Conservation (phyloP, 2,113 vertebrate species). For the Australoheros scitulus region DNA sequence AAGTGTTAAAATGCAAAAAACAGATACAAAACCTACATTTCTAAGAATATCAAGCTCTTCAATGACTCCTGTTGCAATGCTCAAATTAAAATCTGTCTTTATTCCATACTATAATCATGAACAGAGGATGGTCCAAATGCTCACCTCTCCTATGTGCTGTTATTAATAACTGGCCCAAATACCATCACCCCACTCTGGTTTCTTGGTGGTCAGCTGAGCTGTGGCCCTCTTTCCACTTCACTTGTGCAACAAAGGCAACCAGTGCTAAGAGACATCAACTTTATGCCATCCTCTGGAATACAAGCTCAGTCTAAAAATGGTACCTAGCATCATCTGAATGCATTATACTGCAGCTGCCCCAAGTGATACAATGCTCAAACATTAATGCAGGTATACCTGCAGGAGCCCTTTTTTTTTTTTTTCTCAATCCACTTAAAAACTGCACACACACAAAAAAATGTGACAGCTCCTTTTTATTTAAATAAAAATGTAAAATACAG, state of each 20-base stretch:
- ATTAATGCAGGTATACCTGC: not conserved
- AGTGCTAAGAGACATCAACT: not conserved
- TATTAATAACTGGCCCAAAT: slow-evolving; percentile 80
- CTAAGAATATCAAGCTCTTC: not conserved
- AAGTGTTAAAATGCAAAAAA: not conserved
- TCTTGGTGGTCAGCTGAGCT: slow-evolving; percentile 42
- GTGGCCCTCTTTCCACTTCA: slow-evolving; percentile 5
- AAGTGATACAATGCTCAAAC: not conserved
- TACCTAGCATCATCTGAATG: not conserved
- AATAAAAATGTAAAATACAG: slow-evolving; percentile 50
- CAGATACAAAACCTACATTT: not conserved
- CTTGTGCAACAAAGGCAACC: not conserved
- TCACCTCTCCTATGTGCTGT: slow-evolving; percentile 40
- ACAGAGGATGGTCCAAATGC: slow-evolving; percentile 13
- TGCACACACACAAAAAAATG: not conserved
- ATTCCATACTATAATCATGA: not conserved
- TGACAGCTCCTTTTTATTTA: slow-evolving; percentile 50
- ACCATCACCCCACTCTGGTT: slow-evolving; percentile 72
- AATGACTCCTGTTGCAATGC: not conserved
- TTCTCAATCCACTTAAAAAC: not conserved
- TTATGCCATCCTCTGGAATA: not conserved
- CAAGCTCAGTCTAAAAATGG: not conserved
- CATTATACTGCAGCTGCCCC: not conserved
- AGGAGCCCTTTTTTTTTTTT: not conserved
- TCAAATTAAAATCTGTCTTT: not conserved